These are phyloP conservation scores for Pemphredon lugubris DNA, from an alignment of 2,888 invertebrate species.

Conservation along the genomic window DNA sequence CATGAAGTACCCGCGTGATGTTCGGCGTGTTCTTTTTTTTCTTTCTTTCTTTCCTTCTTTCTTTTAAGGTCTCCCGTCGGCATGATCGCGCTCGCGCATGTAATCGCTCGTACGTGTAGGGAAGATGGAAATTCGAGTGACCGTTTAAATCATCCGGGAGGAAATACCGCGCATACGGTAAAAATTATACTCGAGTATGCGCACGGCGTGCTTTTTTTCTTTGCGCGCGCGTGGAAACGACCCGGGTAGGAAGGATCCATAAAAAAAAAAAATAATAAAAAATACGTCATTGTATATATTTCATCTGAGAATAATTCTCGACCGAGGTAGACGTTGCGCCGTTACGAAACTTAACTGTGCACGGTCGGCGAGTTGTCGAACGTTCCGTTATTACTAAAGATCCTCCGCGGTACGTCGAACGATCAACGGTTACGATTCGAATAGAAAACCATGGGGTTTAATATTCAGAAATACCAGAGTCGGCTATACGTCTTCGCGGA, in stretches of 20 bases:
- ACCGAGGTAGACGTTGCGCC: background rate
- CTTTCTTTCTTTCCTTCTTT: conserved; percentile 3
- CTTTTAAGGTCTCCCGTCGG: background rate
- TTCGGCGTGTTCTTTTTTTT: conserved; percentile 14
- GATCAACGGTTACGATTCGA: no score
- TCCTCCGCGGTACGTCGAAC: no score
- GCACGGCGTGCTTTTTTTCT: no score
- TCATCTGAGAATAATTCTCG: no score
- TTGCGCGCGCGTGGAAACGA: background rate
- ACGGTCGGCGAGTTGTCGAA: no score
- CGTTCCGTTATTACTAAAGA: no score
- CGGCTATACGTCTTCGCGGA: conserved; percentile 25
- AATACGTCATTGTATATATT: conserved; percentile 1
- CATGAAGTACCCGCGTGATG: conserved; percentile 42
- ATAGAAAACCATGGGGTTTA: no score
- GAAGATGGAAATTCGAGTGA: conserved; percentile 21
- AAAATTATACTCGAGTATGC: conserved; percentile 6
- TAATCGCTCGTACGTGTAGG: conserved; percentile 19
- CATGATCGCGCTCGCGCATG: conserved; percentile 4
- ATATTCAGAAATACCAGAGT: no score
- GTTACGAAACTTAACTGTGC: no score
- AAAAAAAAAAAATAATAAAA: no score
- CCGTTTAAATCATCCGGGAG: conserved; percentile 29
- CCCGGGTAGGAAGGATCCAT: background rate
- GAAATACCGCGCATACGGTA: conserved; percentile 15